Evolutionary conservation across 2,888 invertebrate species (phyloP), one percentile per base, ranked within the genome.

Genomic region (Cylloceria caligata): DNA sequence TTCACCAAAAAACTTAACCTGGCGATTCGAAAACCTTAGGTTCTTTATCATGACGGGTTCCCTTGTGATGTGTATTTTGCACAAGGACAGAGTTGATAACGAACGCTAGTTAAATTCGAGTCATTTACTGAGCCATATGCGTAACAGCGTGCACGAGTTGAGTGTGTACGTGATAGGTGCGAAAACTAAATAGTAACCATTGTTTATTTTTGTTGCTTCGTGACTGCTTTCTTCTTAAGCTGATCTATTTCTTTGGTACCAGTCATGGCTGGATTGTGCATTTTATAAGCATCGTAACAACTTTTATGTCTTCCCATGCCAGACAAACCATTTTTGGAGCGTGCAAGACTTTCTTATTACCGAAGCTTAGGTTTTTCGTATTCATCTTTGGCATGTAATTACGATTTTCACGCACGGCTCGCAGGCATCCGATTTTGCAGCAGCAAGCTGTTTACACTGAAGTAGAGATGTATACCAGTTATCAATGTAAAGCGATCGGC

Each of bases 401-500:
- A 30, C 30, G 30, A 30, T 30, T 30, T 30, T 30, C 30, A 4
- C 30, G 30, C 2, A 64, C 42, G 6, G 64, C 39, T 64, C 42
- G 19, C 24, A 65, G 45, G 21, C 27, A 64, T 64, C 39, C 24
- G 64, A 39, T 64, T 64, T 64, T 42, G 36, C 30, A 30, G 3
- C 65, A 65, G 47, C 36, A 64, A 65, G 75, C 39, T 67, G 52
- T 55, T 64, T 75, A 24, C 65, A 67, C 39, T 67, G 36, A 75
- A 65, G 52, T 65, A 30, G 65, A 36, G 55, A 75, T 67, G 42
- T 75, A 67, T 75, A 65, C 42, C 75, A 75, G 27, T 75, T 75
- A 55, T 52, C 75, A 55, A 75, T 67, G 24, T 75, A 52, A 75
- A 67, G 67, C 34, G 60, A 74, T 60, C 74, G 74, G 42, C 74